Conservation (phyloP, 2,888 invertebrate species). For the Asteroscopus sphinx region DNA sequence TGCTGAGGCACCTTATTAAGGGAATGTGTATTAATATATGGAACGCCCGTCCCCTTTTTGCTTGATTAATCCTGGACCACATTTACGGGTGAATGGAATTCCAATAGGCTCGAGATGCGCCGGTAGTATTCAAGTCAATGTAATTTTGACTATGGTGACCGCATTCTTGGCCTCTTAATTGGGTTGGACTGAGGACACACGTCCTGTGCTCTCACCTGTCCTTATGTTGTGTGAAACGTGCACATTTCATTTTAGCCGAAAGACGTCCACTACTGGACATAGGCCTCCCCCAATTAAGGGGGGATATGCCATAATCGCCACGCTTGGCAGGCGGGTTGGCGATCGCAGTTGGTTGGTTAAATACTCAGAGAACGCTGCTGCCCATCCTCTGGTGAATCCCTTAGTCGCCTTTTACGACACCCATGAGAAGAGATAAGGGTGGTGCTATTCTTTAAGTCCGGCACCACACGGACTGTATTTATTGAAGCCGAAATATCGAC, state of each 20-base stretch:
- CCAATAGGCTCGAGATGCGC: slow-evolving; percentile 18
- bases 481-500: neutral
- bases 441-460: no score
- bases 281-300: no score
- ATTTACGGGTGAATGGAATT: slow-evolving; percentile 27
- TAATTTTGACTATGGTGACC: slow-evolving; percentile 21
- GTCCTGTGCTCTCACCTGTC: neutral
- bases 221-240: neutral
- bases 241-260: no score
- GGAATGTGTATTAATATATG: slow-evolving; percentile 15
- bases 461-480: no score
- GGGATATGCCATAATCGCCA: no score
- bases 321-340: no score
- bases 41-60: slow-evolving; percentile 30
- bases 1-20: slow-evolving; percentile 1
- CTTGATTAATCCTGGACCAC: slow-evolving; percentile 37
- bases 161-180: slow-evolving; percentile 34
- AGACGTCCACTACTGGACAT: no score
- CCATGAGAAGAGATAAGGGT: no score
- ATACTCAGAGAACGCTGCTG: no score
- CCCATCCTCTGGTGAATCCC: no score
- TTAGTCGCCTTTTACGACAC: no score
- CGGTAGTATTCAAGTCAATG: slow-evolving; percentile 26
- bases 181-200: slow-evolving; percentile 5
- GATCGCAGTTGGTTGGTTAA: no score